Percentiles rank a stretch among this genome's conserved stretches.
Evolutionary conservation across 2,113 vertebrate species (phyloP).

Genomic region (Petromus typicus): DNA sequence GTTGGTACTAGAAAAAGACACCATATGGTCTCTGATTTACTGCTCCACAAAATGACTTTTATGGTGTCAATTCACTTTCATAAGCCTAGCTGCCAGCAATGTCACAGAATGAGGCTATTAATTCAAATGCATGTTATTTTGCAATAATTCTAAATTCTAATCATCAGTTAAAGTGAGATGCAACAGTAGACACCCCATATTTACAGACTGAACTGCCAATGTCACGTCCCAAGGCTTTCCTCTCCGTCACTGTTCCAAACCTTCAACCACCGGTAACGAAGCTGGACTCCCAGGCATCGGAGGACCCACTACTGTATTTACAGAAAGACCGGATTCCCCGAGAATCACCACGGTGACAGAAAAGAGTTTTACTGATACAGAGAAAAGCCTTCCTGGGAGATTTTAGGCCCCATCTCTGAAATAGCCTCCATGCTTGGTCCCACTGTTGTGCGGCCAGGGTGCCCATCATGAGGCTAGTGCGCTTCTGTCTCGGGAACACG

Average conservation of each 20-base stretch:
- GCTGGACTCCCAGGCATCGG: background rate
- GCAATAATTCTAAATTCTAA: constrained; percentile 15
- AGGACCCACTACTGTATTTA: background rate
- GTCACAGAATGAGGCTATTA: constrained; percentile 43
- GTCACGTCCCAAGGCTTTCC: background rate
- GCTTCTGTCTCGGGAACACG: background rate
- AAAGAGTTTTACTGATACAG: background rate
- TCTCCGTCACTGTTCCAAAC: constrained; percentile 41
- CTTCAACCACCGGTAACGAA: constrained; percentile 21
- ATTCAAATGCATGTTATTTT: constrained; percentile 32
- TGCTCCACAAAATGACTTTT: constrained; percentile 58
- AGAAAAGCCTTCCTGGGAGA: background rate
- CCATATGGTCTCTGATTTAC: constrained; percentile 3
- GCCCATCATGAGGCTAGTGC: background rate
- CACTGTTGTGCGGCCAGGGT: background rate
- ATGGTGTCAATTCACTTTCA: constrained; percentile 62
- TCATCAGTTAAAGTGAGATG: constrained; percentile 56
- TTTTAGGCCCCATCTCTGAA: background rate
- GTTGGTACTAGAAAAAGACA: background rate
- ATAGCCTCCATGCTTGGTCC: background rate
- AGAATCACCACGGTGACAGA: background rate
- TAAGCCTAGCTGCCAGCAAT: constrained; percentile 47
- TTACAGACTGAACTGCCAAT: constrained; percentile 19
- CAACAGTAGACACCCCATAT: constrained; percentile 30
- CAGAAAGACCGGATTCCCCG: background rate